phyloP scores from a whole-genome alignment of 1,140 invertebrate genomes.

The Belonocnema kinseyi region DNA sequence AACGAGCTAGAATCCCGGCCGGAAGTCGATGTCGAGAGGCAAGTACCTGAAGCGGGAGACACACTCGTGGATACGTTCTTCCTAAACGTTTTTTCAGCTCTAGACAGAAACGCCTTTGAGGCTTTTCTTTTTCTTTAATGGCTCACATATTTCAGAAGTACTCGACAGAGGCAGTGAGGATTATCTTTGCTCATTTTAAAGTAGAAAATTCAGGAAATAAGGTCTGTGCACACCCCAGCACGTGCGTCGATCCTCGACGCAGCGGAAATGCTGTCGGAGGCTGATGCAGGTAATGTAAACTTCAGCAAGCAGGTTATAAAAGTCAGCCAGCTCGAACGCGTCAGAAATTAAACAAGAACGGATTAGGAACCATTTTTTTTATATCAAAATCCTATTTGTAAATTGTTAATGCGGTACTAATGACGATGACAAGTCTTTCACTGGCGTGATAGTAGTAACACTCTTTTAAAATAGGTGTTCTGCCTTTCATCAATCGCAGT shows the following conservation, averaged over 20 bases:
- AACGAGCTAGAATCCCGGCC: slow-evolving; percentile 52
- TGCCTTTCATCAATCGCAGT: slow-evolving; percentile 8
- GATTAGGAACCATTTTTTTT: background rate
- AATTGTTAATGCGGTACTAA: background rate
- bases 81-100: background rate
- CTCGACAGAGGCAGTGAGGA: slow-evolving; percentile 23
- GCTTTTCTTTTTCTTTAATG: slow-evolving; percentile 24
- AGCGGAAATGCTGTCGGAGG: slow-evolving; percentile 19
- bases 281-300: background rate
- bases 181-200: slow-evolving; percentile 44
- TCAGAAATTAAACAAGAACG: background rate
- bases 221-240: slow-evolving; percentile 61
- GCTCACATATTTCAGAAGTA: slow-evolving; percentile 43
- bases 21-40: slow-evolving; percentile 52
- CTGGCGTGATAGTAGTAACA: background rate
- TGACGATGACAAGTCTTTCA: background rate
- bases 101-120: slow-evolving; percentile 32
- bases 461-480: background rate
- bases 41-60: slow-evolving; percentile 20
- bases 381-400: background rate
- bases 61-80: slow-evolving; percentile 35
- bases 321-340: slow-evolving; percentile 45
- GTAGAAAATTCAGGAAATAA: slow-evolving; percentile 57
- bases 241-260: slow-evolving; percentile 41
- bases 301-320: slow-evolving; percentile 46